These are phyloP conservation scores for Bombus affinis DNA, from an alignment of 1,140 invertebrate genomes.

Conservation along the genomic window DNA sequence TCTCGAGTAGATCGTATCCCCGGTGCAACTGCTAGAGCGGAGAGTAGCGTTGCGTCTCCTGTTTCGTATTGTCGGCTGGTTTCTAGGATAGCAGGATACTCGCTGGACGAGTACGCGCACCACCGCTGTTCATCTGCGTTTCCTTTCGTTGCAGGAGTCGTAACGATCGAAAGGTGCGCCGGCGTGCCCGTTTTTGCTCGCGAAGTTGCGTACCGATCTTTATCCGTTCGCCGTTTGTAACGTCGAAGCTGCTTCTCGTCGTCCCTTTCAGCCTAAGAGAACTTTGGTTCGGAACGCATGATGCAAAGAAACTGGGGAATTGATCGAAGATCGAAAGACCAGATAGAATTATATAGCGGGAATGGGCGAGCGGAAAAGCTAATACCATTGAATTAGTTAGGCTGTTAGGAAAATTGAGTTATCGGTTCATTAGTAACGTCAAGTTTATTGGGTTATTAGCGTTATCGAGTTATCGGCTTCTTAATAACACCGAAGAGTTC, in stretches of 20 bases:
- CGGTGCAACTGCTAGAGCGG: not conserved
- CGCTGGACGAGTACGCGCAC: not conserved
- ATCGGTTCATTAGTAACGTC: slow-evolving; percentile 15
- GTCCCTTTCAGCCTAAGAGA: too few relatives aligned
- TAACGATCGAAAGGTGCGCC: too few relatives aligned
- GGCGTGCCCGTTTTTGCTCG: too few relatives aligned
- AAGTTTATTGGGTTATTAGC: slow-evolving; percentile 19
- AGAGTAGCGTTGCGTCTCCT: not conserved
- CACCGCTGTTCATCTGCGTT: too few relatives aligned
- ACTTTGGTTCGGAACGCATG: too few relatives aligned
- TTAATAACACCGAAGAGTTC: slow-evolving; percentile 25
- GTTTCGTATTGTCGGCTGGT: not conserved
- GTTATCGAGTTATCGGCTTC: slow-evolving; percentile 36
- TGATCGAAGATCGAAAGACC: not conserved
- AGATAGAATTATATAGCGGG: too few relatives aligned
- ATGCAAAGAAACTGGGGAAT: not conserved
- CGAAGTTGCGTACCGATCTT: too few relatives aligned
- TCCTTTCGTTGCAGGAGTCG: too few relatives aligned
- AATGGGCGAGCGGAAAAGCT: not conserved
- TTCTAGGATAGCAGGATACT: not conserved
- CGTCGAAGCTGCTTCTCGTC: too few relatives aligned
- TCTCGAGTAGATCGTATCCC: slow-evolving; percentile 5
- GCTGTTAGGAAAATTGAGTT: slow-evolving; percentile 29
- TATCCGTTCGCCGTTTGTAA: too few relatives aligned
- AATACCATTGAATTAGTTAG: slow-evolving; percentile 4